phyloP scores from a whole-genome alignment of 1,140 invertebrate species.

The Heliconius himera region DNA sequence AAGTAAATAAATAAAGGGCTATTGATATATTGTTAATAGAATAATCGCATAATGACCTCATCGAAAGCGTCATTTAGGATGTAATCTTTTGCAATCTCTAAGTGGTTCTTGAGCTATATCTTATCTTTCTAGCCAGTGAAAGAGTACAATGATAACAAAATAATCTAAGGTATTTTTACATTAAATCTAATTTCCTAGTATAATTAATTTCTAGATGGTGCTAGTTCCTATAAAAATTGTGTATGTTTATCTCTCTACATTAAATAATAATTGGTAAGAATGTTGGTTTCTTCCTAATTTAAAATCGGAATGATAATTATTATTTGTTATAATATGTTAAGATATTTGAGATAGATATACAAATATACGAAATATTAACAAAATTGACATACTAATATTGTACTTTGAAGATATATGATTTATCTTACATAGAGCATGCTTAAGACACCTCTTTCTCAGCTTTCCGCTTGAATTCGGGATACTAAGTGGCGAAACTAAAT shows the following conservation, averaged over 20 bases:
- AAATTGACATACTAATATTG: too few relatives aligned
- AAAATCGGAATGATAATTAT: too few relatives aligned
- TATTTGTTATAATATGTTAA: not conserved
- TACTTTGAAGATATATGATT: too few relatives aligned
- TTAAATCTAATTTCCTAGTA: not conserved
- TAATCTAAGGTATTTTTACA: not conserved
- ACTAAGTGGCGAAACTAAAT: too few relatives aligned
- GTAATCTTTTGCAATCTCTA: constrained; percentile 27
- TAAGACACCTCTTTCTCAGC: too few relatives aligned
- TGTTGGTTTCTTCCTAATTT: too few relatives aligned
- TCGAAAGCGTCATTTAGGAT: constrained; percentile 11
- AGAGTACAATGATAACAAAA: not conserved
- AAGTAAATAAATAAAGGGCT: not conserved
- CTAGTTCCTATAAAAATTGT: not conserved
- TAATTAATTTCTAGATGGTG: not conserved
- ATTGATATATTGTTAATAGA: not conserved
- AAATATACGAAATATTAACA: not conserved
- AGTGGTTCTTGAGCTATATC: constrained; percentile 18
- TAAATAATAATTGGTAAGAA: too few relatives aligned
- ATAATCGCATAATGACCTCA: constrained; percentile 24
- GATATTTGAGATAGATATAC: not conserved
- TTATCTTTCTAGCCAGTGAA: not conserved
- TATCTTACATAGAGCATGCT: too few relatives aligned
- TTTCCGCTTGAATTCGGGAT: too few relatives aligned
- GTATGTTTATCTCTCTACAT: too few relatives aligned